Base-by-base conservation (phyloP, 1,140 invertebrate species). In the Aphelenchoides avenae region DNA sequence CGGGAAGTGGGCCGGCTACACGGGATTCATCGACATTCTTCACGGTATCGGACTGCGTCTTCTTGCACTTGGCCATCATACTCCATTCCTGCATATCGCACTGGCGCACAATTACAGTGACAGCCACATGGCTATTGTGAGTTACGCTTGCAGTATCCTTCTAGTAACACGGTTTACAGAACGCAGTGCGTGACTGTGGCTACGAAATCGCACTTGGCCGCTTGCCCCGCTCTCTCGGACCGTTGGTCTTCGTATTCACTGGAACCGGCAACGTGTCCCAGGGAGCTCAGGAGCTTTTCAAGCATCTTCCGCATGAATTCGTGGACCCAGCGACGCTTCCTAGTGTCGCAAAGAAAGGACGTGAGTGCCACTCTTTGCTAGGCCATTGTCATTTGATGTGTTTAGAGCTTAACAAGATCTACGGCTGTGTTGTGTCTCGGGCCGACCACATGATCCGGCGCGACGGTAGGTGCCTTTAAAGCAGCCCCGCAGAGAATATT, bases 31-130 rank as follows among this genome's bases (percentile, higher is more conserved):
- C 26, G 96, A 99, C 75, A 97, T 98, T 64, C 81, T 99, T 1
- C 93, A 99, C 74, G 94, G 95, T 2, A 79, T 98, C 9, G 94
- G 94, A 2, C 81, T 99, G 1, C 81, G 95, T 39, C 81, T 99
- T 0, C 77, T 99, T 30, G 95, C 94, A 0, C 77, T 98, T 3
- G 95, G 94, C 1, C 93, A 98, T 79, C 93, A 99, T 73, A 98
- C 95, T 0, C 94, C 94, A 0, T 97, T 98, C 74, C 95, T 99
- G 87, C 91, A 99, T 74, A 90, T 99, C 61, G 94, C 93, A 5
- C 89, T 89, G 13, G 91, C 93, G 0, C 95, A 99, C 72, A 98
- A 98, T 78, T 99, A 99, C 80, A 82, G 91, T 20, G 93, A 91
- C 77, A 93, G 89, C 0, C 91, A 91, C 55, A 95, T 95, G 89